Percentiles rank a stretch among this genome's conserved stretches.
phyloP scores from a whole-genome alignment of 2,113 vertebrate species.

The Podilymbus podiceps region DNA sequence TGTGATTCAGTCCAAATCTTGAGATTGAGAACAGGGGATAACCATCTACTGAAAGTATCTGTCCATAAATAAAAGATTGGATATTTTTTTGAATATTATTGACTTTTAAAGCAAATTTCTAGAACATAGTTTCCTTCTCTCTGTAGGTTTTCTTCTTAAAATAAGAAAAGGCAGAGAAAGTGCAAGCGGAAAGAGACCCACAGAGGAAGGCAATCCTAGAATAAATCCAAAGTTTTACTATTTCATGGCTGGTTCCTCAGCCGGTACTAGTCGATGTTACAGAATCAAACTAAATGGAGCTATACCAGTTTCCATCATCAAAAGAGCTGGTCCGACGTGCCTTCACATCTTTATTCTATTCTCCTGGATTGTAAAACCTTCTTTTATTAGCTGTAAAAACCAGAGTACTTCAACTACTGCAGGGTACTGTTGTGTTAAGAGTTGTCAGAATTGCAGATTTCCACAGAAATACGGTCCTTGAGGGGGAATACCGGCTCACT shows the following conservation, averaged over 20 bases:
- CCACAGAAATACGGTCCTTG: background rate
- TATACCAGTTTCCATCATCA: background rate
- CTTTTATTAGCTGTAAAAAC: background rate
- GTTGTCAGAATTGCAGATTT: background rate
- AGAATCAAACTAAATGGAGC: background rate
- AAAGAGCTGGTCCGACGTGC: background rate
- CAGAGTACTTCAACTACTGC: background rate
- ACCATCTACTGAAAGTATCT: background rate
- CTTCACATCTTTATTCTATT: background rate
- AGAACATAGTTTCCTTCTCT: background rate
- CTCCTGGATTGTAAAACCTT: background rate
- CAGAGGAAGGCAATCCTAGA: background rate
- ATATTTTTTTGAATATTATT: background rate
- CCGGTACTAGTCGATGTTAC: background rate
- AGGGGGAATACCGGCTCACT: background rate
- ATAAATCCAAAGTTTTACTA: background rate
- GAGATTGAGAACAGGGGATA: background rate
- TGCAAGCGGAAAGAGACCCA: background rate
- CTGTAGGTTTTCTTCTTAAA: background rate
- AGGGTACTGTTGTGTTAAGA: background rate
- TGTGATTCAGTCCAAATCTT: background rate
- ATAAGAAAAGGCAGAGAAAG: background rate
- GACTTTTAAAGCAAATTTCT: background rate
- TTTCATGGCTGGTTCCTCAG: background rate
- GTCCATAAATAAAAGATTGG: accelerated